Evolutionary conservation across 1,140 invertebrate species (phyloP).

Genomic region (Cotesia vestalis): DNA sequence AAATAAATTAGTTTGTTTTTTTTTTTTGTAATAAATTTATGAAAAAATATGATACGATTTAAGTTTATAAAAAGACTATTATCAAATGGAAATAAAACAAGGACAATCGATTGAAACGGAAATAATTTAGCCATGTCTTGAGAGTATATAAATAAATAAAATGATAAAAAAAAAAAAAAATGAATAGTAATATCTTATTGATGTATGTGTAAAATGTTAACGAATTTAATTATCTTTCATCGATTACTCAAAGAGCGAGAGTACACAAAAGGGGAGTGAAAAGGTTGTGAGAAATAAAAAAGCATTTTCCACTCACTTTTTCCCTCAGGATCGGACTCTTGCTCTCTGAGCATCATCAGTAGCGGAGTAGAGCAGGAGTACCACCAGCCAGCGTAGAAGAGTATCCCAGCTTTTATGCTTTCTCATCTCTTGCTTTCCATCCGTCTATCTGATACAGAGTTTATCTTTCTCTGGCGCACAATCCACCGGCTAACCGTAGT

Average conservation of each 20-base stretch:
- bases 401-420: slow-evolving; percentile 25
- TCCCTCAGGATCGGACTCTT: slow-evolving; percentile 14
- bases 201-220: no score
- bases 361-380: no score
- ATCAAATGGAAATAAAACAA: no score
- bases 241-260: neutral
- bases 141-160: neutral
- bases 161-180: neutral
- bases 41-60: no score
- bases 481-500: slow-evolving; percentile 28
- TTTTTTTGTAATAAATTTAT: no score
- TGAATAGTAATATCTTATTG: neutral
- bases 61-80: no score
- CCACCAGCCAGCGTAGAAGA: neutral
- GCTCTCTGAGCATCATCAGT: neutral
- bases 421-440: slow-evolving; percentile 9
- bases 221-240: no score
- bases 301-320: slow-evolving; percentile 13
- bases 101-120: no score
- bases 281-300: slow-evolving; percentile 1
- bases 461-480: slow-evolving; percentile 28
- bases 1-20: no score
- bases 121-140: no score
- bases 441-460: slow-evolving; percentile 3
- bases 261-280: slow-evolving; percentile 5